These are phyloP conservation scores for Miniopterus natalensis DNA, from an alignment of 2,113 vertebrate species.

Conservation along the genomic window DNA sequence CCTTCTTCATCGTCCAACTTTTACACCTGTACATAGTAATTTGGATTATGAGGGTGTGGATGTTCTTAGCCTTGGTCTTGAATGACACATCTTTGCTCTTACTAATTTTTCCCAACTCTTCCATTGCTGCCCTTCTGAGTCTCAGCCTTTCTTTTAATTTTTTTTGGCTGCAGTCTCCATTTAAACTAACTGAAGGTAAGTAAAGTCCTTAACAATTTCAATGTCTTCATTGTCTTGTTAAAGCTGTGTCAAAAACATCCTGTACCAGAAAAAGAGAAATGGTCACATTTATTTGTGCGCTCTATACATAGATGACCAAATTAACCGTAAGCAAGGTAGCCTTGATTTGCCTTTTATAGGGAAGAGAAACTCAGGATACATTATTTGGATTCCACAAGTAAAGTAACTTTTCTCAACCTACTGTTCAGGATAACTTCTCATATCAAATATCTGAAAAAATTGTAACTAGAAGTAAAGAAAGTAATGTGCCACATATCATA, in stretches of 20 bases:
- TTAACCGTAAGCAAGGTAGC: not conserved
- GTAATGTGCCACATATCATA: not conserved
- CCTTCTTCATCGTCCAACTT: not conserved
- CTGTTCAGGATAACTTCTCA: not conserved
- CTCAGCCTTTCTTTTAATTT: not conserved
- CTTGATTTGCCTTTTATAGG: not conserved
- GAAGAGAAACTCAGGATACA: not conserved
- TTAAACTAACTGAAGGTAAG: not conserved
- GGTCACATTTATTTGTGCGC: not conserved
- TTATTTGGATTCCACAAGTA: not conserved
- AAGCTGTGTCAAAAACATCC: not conserved
- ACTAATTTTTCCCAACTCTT: not conserved
- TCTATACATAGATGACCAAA: not conserved
- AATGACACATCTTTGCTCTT: not conserved
- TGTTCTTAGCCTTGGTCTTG: not conserved
- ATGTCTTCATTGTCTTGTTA: not conserved
- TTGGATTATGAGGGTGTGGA: not conserved
- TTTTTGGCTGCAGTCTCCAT: not conserved
- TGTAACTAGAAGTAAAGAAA: not conserved
- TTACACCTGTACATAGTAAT: not conserved
- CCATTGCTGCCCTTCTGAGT: not conserved
- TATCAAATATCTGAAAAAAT: conserved; percentile 12
- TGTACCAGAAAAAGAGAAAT: conserved; percentile 9
- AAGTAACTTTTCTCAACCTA: not conserved
- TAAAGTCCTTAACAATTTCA: not conserved